Conservation (phyloP, 2,888 invertebrate genomes). For the Drosophila barbarae region DNA sequence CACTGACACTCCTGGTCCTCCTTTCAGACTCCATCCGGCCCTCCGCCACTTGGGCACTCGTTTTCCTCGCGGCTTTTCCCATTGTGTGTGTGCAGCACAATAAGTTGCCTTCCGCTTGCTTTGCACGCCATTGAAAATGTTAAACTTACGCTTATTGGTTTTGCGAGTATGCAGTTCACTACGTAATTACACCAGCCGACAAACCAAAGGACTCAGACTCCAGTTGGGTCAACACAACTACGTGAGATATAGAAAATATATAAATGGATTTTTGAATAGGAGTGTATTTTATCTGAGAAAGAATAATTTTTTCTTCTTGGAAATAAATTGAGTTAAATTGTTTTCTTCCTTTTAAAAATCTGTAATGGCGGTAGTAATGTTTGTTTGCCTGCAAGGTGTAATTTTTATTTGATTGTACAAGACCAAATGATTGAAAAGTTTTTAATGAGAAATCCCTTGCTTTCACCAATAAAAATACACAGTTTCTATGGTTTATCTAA, state of each 20-base stretch:
- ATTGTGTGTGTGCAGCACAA: slow-evolving; percentile 26
- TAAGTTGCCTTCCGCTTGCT: slow-evolving; percentile 35
- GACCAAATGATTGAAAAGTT: slow-evolving; percentile 32
- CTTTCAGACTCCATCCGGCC: slow-evolving; percentile 18
- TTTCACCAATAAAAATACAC: slow-evolving; percentile 15
- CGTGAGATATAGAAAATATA: neutral
- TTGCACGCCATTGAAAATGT: slow-evolving; percentile 45
- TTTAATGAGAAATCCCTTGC: slow-evolving; percentile 43
- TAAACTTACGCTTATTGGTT: slow-evolving; percentile 55
- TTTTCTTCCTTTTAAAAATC: too few relatives aligned
- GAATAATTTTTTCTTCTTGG: neutral
- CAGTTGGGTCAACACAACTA: neutral
- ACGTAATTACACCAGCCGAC: slow-evolving; percentile 45
- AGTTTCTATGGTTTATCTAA: slow-evolving; percentile 4
- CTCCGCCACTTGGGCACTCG: slow-evolving; percentile 11
- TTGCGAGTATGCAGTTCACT: slow-evolving; percentile 41
- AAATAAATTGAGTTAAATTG: too few relatives aligned
- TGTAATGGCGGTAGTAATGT: too few relatives aligned
- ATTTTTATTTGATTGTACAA: neutral
- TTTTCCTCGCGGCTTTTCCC: slow-evolving; percentile 24
- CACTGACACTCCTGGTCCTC: slow-evolving; percentile 9
- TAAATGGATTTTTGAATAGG: neutral
- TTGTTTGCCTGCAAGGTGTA: neutral
- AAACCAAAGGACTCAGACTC: neutral
- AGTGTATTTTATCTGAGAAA: neutral